Evolutionary conservation across 2,888 invertebrate species (phyloP).

Genomic region (Limnephilus rhombicus): DNA sequence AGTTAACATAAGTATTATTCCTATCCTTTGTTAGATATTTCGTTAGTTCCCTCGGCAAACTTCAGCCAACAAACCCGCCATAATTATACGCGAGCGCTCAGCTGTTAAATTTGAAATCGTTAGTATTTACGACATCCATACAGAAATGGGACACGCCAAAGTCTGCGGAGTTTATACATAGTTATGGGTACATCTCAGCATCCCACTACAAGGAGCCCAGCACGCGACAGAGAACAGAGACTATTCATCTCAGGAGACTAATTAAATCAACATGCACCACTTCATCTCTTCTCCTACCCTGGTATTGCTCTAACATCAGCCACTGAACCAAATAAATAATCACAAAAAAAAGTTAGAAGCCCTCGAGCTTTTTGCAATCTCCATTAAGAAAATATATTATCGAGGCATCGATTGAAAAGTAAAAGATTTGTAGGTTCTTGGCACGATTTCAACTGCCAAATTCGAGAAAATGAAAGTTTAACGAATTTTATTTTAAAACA

Average conservation of each 20-base stretch:
- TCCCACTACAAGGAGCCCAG: background rate
- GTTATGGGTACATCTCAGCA: background rate
- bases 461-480: background rate
- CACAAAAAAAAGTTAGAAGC: background rate
- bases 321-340: background rate
- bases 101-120: constrained; percentile 27
- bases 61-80: background rate
- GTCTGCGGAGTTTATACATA: background rate
- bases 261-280: constrained; percentile 19
- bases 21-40: background rate
- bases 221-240: background rate
- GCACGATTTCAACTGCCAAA: background rate
- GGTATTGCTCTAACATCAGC: background rate
- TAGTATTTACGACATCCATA: constrained; percentile 5
- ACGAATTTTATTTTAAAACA: background rate
- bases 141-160: constrained; percentile 8
- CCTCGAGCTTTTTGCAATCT: background rate
- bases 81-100: background rate
- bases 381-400: background rate
- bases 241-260: constrained; percentile 8
- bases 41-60: background rate
- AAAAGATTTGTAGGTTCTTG: background rate
- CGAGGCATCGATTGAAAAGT: background rate
- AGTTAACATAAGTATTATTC: background rate
- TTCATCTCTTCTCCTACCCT: background rate